Conservation (phyloP, 2,113 vertebrate genomes). For the Hippolais icterina region DNA sequence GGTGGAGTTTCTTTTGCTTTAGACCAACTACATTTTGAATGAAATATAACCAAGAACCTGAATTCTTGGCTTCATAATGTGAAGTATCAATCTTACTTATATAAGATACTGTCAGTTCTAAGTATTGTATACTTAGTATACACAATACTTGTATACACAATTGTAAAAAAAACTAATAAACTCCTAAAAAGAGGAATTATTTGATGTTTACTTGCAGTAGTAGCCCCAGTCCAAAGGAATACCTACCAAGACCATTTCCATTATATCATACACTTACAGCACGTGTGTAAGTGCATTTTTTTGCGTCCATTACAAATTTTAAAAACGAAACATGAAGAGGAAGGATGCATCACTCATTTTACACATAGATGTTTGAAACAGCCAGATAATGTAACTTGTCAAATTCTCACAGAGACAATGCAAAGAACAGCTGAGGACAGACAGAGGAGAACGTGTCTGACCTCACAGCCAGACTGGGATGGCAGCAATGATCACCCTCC, state of each 20-base stretch:
- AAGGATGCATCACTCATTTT: background rate
- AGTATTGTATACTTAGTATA: background rate
- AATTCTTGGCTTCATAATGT: background rate
- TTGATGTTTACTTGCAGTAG: background rate
- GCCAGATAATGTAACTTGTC: background rate
- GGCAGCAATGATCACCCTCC: background rate
- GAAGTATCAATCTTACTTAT: background rate
- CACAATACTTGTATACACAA: background rate
- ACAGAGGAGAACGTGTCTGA: accelerated
- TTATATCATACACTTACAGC: background rate
- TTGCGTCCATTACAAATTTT: accelerated
- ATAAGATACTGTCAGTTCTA: background rate
- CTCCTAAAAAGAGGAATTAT: background rate
- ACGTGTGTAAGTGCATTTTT: background rate
- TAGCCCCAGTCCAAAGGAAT: background rate
- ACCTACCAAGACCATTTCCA: background rate
- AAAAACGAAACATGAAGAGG: background rate
- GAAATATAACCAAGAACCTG: background rate
- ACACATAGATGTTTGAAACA: background rate
- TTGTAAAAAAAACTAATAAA: no score
- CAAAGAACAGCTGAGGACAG: background rate
- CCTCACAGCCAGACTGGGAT: background rate
- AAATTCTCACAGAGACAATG: background rate
- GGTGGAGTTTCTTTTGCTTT: background rate
- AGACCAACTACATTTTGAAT: background rate